These are phyloP conservation scores for Cladorhizidae sp. DNA, from an alignment of 37 sponge, comb jelly and placozoan species.

Conservation along the genomic window DNA sequence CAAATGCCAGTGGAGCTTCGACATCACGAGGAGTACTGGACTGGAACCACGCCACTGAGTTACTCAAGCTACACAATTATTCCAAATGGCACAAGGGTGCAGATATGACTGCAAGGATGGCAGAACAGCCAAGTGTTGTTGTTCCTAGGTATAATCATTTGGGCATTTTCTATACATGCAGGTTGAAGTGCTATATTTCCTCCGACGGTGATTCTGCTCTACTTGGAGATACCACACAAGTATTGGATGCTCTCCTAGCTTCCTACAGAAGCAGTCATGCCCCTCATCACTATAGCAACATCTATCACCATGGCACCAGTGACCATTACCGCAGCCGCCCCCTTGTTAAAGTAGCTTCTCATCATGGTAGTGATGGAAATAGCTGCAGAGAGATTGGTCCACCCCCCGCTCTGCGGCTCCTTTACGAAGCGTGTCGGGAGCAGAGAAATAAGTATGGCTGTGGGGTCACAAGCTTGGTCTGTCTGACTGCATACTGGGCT, in stretches of 20 bases:
- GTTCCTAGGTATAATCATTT: too few relatives aligned
- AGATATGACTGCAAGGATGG: too few relatives aligned
- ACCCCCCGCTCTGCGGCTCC: neutral
- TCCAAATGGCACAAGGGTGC: too few relatives aligned
- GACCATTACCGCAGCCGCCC: neutral
- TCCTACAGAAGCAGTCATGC: neutral
- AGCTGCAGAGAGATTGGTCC: too few relatives aligned
- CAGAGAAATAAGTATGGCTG: constrained; percentile 6
- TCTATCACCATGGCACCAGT: neutral
- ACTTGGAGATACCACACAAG: constrained; percentile 19
- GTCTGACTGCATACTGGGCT: constrained; percentile 25
- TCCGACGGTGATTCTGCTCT: neutral
- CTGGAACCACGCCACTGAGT: too few relatives aligned
- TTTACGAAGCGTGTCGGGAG: constrained; percentile 1
- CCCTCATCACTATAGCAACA: neutral
- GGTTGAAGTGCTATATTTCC: constrained; percentile 24
- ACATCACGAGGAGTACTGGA: too few relatives aligned
- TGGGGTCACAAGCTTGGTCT: constrained; percentile 29
- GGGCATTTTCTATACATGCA: too few relatives aligned
- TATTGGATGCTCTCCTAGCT: constrained; percentile 3
- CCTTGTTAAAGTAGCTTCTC: too few relatives aligned
- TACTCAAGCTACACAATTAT: too few relatives aligned
- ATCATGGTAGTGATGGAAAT: neutral
- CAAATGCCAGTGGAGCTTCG: too few relatives aligned
- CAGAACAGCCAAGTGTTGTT: too few relatives aligned